phyloP scores from a whole-genome alignment of 2,888 invertebrate genomes.

The Glaucopsyche alexis region DNA sequence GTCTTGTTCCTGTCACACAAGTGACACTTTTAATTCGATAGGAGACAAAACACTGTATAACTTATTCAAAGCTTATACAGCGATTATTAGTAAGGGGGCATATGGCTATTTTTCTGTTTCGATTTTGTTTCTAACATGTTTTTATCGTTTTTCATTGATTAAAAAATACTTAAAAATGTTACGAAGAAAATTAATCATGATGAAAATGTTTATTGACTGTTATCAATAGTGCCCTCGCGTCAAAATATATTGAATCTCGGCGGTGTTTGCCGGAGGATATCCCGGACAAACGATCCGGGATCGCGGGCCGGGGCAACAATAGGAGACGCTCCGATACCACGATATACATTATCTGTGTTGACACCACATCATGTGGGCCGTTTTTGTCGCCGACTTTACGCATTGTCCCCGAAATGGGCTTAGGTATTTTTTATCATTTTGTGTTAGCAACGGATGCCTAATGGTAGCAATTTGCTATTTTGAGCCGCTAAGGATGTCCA shows the following conservation, averaged over 20 bases:
- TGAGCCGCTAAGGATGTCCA: constrained; percentile 5
- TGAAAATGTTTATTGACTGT: constrained; percentile 63
- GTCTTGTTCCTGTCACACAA: no score
- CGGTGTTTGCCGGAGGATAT: constrained; percentile 76
- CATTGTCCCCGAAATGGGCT: constrained; percentile 65
- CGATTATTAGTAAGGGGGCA: no score
- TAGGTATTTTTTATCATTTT: constrained; percentile 44
- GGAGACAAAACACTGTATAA: no score
- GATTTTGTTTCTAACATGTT: no score
- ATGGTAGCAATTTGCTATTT: constrained; percentile 27
- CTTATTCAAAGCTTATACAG: no score
- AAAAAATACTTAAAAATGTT: no score
- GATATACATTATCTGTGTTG: constrained; percentile 75
- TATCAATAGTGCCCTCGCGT: constrained; percentile 68
- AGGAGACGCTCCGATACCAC: constrained; percentile 67
- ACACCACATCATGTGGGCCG: constrained; percentile 71
- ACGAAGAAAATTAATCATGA: constrained; percentile 29
- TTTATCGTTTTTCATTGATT: no score
- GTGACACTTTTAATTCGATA: no score
- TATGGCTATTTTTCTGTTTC: no score
- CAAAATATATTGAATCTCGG: constrained; percentile 73
- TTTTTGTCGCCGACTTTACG: constrained; percentile 68
- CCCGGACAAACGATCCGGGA: constrained; percentile 75
- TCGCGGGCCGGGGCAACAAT: constrained; percentile 69
- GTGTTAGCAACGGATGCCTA: constrained; percentile 39